phyloP scores from a whole-genome alignment of 2,888 invertebrate genomes.

The Callosobruchus maculatus region DNA sequence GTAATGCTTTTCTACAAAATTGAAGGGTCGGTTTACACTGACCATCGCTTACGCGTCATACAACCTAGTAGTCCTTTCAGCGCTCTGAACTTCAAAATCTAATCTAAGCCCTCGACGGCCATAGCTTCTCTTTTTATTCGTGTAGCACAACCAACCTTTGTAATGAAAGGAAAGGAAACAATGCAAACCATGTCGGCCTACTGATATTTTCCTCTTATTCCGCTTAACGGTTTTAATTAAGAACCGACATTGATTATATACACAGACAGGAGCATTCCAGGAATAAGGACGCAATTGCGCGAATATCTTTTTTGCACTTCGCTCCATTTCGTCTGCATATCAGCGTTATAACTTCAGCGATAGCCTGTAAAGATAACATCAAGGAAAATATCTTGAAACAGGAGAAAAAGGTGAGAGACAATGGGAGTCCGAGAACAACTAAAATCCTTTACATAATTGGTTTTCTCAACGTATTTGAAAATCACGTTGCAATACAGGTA shows the following conservation, averaged over 20 bases:
- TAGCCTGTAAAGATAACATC: neutral
- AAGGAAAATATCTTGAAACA: neutral
- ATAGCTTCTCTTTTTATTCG: no score
- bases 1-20: no score
- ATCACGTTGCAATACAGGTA: neutral
- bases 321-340: neutral
- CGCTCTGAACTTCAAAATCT: no score
- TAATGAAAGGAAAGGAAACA: no score
- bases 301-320: neutral
- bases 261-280: neutral
- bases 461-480: neutral
- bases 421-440: neutral
- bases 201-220: neutral
- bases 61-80: no score
- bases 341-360: neutral
- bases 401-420: neutral
- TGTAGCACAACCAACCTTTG: no score
- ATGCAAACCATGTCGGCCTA: neutral
- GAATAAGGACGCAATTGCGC: neutral
- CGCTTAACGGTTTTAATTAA: neutral
- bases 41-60: no score
- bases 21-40: no score
- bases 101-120: no score
- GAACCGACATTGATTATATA: neutral
- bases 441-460: neutral